phyloP scores from a whole-genome alignment of 2,797 vertebrate genomes.

The Lutjanus campechanus region DNA sequence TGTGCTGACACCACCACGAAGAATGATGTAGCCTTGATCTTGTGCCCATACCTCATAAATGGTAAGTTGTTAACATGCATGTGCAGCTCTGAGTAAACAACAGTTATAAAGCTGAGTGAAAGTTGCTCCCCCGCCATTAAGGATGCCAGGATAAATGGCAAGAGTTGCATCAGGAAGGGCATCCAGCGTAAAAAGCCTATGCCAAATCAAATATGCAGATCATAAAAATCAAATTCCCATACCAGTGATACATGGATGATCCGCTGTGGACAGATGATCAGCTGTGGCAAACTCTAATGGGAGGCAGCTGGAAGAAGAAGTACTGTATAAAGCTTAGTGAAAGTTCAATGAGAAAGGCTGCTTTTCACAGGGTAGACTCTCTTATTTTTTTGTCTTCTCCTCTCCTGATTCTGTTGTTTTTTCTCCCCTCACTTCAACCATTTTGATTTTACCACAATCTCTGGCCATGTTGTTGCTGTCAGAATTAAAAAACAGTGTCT shows the following conservation, averaged over 20 bases:
- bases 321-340: neutral
- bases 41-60: slow-evolving; percentile 1
- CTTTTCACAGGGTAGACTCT: neutral
- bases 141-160: no score
- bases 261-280: no score
- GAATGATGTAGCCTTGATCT: slow-evolving; percentile 8
- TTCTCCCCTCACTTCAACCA: neutral
- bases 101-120: neutral
- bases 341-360: neutral
- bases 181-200: no score
- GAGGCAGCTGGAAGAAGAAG: no score
- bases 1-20: neutral
- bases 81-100: neutral
- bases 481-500: neutral
- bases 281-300: no score
- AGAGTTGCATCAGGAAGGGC: no score
- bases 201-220: no score
- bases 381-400: neutral
- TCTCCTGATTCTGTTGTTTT: neutral
- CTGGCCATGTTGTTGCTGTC: neutral
- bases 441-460: slow-evolving; percentile 6
- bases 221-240: no score
- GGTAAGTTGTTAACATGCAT: neutral
- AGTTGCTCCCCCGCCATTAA: no score
- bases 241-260: no score